Base-by-base conservation (phyloP, 2,797 vertebrate species). In the Tapirus indicus region DNA sequence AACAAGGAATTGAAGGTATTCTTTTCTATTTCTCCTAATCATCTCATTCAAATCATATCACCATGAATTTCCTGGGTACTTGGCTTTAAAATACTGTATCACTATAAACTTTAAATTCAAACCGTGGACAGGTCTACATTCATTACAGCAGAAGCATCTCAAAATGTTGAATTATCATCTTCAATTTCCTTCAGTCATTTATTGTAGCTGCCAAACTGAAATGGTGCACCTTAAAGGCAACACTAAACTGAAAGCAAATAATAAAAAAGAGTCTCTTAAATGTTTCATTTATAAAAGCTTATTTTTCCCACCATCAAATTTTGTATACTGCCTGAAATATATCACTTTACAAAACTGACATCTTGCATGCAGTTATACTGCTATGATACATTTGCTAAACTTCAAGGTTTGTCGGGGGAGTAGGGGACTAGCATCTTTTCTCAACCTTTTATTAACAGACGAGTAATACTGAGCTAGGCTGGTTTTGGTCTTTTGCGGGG, bases 161-260 rank as follows among this genome's bases (percentile, higher is more conserved):
- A 97, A 98, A 98, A 98, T 97, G 98, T 98, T 99, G 98, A 99
- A 99, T 99, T 98, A 98, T 98, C 98, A 98, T 98, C 98, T 98
- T 99, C 99, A 99, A 99, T 99, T 98, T 98, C 98, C 98, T 98
- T 99, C 99, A 99, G 99, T 98, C 98, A 97, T 98, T 99, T 99
- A 98, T 99, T 98, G 98, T 98, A 98, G 98, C 97, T 98, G 98
- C 98, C 98, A 98, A 96, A 98, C 97, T 98, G 98, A 99, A 99
- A 98, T 98, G 97, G 98, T 95, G 97, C 94, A 98, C 98, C 98
- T 96, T 92, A 96, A 98, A 98, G 98, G 97, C 98, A 98, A 96
- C 97, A 97, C 96, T 98, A 98, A 88, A 62, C 97, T 97, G 98
- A 98, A 98, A 98, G 98, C 97, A 98, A 97, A 92, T 92, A 92